Evolutionary conservation across 2,888 invertebrate species (phyloP).

Genomic region (Teleogryllus oceanicus): DNA sequence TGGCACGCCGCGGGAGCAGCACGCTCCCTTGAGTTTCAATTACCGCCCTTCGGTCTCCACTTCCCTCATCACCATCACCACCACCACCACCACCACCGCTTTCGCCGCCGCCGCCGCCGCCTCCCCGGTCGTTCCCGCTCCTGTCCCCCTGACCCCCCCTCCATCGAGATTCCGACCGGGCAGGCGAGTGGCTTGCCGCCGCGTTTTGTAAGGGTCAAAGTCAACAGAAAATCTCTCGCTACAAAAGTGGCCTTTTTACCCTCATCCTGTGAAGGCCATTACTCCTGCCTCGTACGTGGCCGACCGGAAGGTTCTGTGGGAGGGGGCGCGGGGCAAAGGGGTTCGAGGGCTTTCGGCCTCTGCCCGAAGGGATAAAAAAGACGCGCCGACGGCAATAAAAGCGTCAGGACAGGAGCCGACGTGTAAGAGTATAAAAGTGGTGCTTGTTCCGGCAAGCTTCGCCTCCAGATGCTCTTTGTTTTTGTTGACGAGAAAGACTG

Average conservation of each 20-base stretch:
- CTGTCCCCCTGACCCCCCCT: not conserved
- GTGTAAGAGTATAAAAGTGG: conserved; percentile 7
- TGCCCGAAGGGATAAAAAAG: not conserved
- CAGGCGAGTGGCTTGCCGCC: not conserved
- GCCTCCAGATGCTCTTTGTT: not conserved
- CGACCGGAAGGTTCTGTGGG: not conserved
- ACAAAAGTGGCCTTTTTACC: conserved; percentile 6
- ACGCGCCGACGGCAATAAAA: conserved; percentile 7
- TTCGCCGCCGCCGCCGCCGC: not conserved
- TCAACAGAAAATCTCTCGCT: not conserved
- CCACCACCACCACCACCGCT: not conserved
- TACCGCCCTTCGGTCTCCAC: not conserved
- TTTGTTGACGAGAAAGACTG: not conserved
- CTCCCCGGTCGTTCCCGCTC: not conserved
- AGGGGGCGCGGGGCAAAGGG: not conserved
- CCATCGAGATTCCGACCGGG: not conserved
- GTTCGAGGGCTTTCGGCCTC: no score
- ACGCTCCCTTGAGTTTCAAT: not conserved
- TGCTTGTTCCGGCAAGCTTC: not conserved
- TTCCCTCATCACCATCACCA: not conserved
- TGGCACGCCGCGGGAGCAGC: not conserved
- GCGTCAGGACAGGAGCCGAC: conserved; percentile 1
- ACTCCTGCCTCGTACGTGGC: not conserved
- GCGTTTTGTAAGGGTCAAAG: not conserved
- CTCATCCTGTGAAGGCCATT: not conserved